A percentile compares a stretch with the other conserved stretches of the same genome.
Conservation (phyloP, 1,140 invertebrate species). For the Caenorhabditis brenneri region DNA sequence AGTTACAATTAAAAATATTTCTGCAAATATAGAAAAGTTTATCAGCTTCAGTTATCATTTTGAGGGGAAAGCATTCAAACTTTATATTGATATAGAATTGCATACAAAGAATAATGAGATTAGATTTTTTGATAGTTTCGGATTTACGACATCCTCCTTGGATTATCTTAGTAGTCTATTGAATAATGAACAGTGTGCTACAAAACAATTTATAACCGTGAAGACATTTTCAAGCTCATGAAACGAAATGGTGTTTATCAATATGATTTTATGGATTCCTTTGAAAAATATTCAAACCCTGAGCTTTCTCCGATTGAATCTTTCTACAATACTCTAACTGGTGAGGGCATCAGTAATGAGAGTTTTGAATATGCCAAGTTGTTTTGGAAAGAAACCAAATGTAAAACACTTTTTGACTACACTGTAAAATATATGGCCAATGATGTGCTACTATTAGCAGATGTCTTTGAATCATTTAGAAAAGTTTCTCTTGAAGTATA, state of each 20-base stretch:
- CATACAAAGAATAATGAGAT: slow-evolving; percentile 52
- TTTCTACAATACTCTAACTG: slow-evolving; percentile 60
- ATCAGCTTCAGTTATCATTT: slow-evolving; percentile 51
- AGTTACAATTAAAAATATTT: slow-evolving; percentile 49
- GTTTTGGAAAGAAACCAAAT: slow-evolving; percentile 56
- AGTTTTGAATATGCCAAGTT: slow-evolving; percentile 60
- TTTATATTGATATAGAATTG: too few relatives aligned
- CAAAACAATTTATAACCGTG: slow-evolving; percentile 42
- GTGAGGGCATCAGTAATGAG: slow-evolving; percentile 46
- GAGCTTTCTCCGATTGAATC: slow-evolving; percentile 59
- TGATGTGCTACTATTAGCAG: slow-evolving; percentile 58
- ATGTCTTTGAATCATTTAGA: slow-evolving; percentile 67
- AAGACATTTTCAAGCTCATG: slow-evolving; percentile 48
- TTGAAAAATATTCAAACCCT: slow-evolving; percentile 61
- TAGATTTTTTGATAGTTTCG: slow-evolving; percentile 53
- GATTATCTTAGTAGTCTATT: slow-evolving; percentile 32
- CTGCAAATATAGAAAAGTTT: slow-evolving; percentile 54
- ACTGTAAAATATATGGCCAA: slow-evolving; percentile 60
- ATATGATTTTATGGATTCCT: slow-evolving; percentile 65
- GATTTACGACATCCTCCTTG: slow-evolving; percentile 32
- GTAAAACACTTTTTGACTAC: slow-evolving; percentile 61
- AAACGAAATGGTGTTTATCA: slow-evolving; percentile 65
- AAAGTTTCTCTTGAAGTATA: slow-evolving; percentile 56
- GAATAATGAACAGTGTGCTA: slow-evolving; percentile 36
- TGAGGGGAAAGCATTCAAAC: not conserved